Evolutionary conservation across 2,888 invertebrate genomes (phyloP).

Genomic region (Cephus nigrinus): DNA sequence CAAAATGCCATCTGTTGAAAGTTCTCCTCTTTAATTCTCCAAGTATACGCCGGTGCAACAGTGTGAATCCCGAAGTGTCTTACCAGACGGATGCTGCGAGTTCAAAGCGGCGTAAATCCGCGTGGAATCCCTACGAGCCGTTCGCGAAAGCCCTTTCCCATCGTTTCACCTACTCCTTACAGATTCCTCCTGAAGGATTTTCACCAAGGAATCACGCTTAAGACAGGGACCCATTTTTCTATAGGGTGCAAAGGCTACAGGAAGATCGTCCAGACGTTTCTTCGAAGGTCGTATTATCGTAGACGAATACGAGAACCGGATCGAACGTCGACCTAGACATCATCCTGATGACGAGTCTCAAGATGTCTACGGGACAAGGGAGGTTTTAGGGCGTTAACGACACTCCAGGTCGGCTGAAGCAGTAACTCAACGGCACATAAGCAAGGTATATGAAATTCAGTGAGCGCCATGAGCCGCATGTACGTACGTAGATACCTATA

Average conservation of each 20-base stretch:
- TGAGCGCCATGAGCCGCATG: background rate
- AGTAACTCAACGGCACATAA: background rate
- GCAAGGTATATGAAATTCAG: background rate
- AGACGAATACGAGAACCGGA: background rate
- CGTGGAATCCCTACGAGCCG: background rate
- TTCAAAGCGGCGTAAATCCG: background rate
- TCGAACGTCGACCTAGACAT: background rate
- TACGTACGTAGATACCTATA: background rate
- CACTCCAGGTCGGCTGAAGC: background rate
- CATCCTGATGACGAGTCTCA: background rate
- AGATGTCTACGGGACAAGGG: background rate
- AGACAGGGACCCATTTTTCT: too few species aligned
- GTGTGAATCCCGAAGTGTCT: background rate
- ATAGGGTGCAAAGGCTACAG: too few species aligned
- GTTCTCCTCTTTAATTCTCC: background rate
- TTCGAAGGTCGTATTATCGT: background rate
- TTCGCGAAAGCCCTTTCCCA: background rate
- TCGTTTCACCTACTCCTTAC: background rate
- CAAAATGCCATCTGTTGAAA: background rate
- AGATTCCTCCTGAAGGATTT: background rate
- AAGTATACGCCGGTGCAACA: background rate
- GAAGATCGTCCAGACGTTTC: too few species aligned
- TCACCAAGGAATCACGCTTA: background rate
- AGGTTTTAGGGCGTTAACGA: background rate
- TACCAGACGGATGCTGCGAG: background rate